phyloP scores from a whole-genome alignment of 2,113 vertebrate species.

The Entosphenus tridentatus region DNA sequence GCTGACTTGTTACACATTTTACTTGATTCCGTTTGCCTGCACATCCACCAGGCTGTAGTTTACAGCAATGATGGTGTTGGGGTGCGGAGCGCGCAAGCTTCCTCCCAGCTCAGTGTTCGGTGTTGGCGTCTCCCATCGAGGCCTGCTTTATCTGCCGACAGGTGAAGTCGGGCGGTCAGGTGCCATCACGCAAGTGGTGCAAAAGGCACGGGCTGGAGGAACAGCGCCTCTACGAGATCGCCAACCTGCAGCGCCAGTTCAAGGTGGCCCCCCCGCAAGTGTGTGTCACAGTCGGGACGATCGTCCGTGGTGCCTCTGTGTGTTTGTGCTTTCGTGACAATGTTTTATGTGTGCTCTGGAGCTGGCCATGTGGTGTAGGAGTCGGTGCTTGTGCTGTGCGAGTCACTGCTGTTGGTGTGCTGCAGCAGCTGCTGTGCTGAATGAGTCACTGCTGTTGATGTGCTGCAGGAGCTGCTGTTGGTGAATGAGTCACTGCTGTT shows the following conservation, averaged over 20 bases:
- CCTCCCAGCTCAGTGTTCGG: no score
- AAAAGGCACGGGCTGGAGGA: constrained; percentile 52
- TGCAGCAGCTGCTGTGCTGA: constrained; percentile 30
- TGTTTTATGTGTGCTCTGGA: background rate
- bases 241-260: constrained; percentile 62
- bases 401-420: background rate
- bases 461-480: no score
- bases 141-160: constrained; percentile 13
- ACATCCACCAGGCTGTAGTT: no score
- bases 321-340: background rate
- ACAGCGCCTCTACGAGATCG: constrained; percentile 63
- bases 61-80: no score
- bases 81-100: no score
- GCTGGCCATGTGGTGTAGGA: no score
- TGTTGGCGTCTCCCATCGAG: no score
- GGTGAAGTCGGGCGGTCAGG: constrained; percentile 39
- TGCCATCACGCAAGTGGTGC: constrained; percentile 49
- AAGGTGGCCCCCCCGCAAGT: constrained; percentile 22
- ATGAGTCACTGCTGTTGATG: no score
- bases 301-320: background rate
- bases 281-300: background rate
- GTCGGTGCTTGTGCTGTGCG: background rate
- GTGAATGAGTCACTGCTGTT: no score
- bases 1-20: no score
- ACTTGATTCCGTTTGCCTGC: no score